These are phyloP conservation scores for Drosophila nr. perissopoda DNA, from an alignment of 2,888 invertebrate genomes.

Conservation along the genomic window DNA sequence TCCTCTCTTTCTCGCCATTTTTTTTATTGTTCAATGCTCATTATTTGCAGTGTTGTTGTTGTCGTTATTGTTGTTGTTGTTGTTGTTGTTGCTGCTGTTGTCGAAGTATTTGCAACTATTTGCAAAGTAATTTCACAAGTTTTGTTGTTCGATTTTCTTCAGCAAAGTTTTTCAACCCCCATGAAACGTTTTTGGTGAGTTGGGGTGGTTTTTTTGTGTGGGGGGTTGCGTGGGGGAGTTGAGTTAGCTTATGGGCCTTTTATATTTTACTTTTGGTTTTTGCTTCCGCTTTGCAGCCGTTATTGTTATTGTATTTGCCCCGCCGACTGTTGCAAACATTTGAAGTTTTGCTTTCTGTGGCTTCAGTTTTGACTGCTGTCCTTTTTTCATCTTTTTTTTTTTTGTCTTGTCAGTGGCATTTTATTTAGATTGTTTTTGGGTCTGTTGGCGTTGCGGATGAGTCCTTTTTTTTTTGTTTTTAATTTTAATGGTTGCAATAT, in stretches of 20 bases:
- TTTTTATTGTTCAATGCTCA: slow-evolving; percentile 69
- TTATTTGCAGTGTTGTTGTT: slow-evolving; percentile 51
- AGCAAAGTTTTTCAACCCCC: slow-evolving; percentile 37
- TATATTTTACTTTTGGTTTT: slow-evolving; percentile 32
- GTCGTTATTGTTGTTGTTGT: no score
- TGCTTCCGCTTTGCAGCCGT: slow-evolving; percentile 34
- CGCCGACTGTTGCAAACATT: slow-evolving; percentile 56
- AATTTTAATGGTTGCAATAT: slow-evolving; percentile 18
- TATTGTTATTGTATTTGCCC: slow-evolving; percentile 60
- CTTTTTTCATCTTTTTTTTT: not conserved
- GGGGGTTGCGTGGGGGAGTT: not conserved
- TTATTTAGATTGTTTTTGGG: slow-evolving; percentile 32
- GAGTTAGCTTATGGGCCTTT: slow-evolving; percentile 15
- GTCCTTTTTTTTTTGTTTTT: not conserved
- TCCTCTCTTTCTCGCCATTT: not conserved
- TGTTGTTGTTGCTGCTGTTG: slow-evolving; percentile 1
- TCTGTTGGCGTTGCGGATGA: not conserved
- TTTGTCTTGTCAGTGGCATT: not conserved
- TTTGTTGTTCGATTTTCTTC: slow-evolving; percentile 65
- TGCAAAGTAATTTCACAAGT: slow-evolving; percentile 71
- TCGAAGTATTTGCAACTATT: slow-evolving; percentile 63
- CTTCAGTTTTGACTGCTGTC: slow-evolving; percentile 24
- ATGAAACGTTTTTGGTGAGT: slow-evolving; percentile 10
- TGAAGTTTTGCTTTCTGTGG: slow-evolving; percentile 66
- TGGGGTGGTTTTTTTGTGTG: not conserved